Base-by-base conservation (phyloP, 2,113 vertebrate species). In the Nothobranchius kuhntae region DNA sequence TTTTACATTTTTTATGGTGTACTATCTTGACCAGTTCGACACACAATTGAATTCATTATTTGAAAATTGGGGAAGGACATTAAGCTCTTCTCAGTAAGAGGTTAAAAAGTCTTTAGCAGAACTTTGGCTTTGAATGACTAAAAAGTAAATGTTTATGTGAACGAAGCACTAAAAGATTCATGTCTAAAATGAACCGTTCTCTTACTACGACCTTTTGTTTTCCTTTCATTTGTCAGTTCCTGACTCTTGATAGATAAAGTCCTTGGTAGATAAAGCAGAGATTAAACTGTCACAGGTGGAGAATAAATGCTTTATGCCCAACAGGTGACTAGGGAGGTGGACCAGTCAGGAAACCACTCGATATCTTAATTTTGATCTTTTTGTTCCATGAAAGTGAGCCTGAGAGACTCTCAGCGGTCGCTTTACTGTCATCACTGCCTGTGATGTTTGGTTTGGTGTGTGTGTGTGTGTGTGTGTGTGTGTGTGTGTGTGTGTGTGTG, bases 351-450 rank as follows among this genome's bases (percentile, higher is more conserved):
- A 12, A 56, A 52, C n/a, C 6, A 24, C 14, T 62, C 38, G 2
- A 1, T 46, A 65, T 69, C 65, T 40, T 65, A 24, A 36, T 12
- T 9, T 68, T 14, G 35, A 68, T 70, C 59, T 71, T 14, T 55
- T 35, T 36, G 4, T 35, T 46, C 17, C 51, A 55, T 67, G 36
- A 9, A 52, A n/a, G 11, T 66, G 35, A n/a, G 44, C 4, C 35
- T 50, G 35, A 48, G 12, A 61, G 12, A 56, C 54, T 71, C 36
- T 55, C 46, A 62, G 53, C 35, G 11, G 26, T 56, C 77, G 51
- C 66, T 44, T 44, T 48, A 64, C 61, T 76, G 70, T 62, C 38
- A 54, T 57, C 65, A 56, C 76, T 60, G 61, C 61, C 30, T 55
- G 61, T 5, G 14, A 21, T 6, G 21, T 21, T 21, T 21, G 21